phyloP scores from a whole-genome alignment of 2,797 vertebrate species.

The Oryzias dopingdopingensis region DNA sequence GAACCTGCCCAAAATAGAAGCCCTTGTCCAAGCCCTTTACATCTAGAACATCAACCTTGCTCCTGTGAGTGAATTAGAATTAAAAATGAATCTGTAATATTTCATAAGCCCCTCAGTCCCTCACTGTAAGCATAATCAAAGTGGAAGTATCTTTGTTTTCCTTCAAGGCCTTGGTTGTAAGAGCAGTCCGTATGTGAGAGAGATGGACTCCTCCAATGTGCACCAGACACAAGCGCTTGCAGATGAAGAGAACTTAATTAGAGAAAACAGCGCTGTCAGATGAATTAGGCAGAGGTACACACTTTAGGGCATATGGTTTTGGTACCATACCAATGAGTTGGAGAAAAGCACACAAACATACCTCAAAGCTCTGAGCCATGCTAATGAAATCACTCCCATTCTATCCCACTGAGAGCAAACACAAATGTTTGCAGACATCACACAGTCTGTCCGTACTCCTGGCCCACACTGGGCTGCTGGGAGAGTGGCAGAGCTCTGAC shows the following conservation, averaged over 20 bases:
- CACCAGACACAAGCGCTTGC: slow-evolving; percentile 68
- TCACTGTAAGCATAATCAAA: slow-evolving; percentile 55
- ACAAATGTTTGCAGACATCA: slow-evolving; percentile 78
- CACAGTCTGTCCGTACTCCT: slow-evolving; percentile 60
- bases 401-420: slow-evolving; percentile 71
- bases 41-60: slow-evolving; percentile 34
- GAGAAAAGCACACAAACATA: slow-evolving; percentile 76
- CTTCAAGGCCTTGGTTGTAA: slow-evolving; percentile 64
- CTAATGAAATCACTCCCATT: slow-evolving; percentile 80
- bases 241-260: slow-evolving; percentile 80
- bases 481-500: slow-evolving; percentile 29
- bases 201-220: slow-evolving; percentile 65
- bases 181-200: slow-evolving; percentile 46
- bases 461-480: slow-evolving; percentile 62
- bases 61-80: slow-evolving; percentile 37
- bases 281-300: slow-evolving; percentile 78
- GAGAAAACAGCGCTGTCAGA: slow-evolving; percentile 84
- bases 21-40: slow-evolving; percentile 21
- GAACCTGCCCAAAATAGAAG: slow-evolving; percentile 17
- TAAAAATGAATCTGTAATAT: slow-evolving; percentile 30
- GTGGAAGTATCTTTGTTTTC: slow-evolving; percentile 66
- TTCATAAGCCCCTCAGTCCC: slow-evolving; percentile 46
- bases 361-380: slow-evolving; percentile 77
- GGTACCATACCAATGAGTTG: slow-evolving; percentile 74
- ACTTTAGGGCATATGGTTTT: slow-evolving; percentile 85